Percentiles rank a stretch among this genome's conserved stretches.
phyloP scores from a whole-genome alignment of 2,113 vertebrate genomes.

The Diphyllodes magnificus region DNA sequence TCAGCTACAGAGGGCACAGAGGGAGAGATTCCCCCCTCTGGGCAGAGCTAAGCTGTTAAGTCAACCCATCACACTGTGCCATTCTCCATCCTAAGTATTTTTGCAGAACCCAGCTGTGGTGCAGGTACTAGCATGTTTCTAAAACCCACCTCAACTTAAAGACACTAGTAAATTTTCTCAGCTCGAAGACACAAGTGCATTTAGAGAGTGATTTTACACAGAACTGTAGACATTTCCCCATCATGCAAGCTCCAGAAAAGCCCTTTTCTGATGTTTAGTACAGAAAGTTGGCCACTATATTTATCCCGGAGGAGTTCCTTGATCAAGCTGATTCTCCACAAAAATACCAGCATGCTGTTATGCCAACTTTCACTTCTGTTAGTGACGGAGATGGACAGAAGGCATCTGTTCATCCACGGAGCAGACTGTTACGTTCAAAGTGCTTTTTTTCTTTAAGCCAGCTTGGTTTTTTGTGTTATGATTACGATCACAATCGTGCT shows the following conservation, averaged over 20 bases:
- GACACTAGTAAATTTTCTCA: too few species aligned
- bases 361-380: not conserved
- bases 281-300: not conserved
- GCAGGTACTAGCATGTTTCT: fast-evolving
- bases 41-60: not conserved
- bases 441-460: not conserved
- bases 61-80: not conserved
- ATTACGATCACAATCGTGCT: fast-evolving
- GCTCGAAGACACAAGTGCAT: not conserved
- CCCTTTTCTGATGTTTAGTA: not conserved
- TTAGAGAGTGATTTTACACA: not conserved
- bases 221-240: not conserved
- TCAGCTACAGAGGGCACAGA: not conserved
- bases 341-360: not conserved
- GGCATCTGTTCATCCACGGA: not conserved
- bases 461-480: not conserved
- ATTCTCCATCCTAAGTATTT: fast-evolving
- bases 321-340: not conserved
- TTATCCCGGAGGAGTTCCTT: not conserved
- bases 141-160: not conserved
- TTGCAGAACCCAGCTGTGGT: fast-evolving
- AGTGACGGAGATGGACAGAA: not conserved
- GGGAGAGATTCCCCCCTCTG: not conserved
- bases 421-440: not conserved
- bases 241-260: not conserved